A percentile compares a stretch with the other conserved stretches of the same genome.
Evolutionary conservation across 1,140 invertebrate genomes (phyloP).

Genomic region (Bombus turneri): DNA sequence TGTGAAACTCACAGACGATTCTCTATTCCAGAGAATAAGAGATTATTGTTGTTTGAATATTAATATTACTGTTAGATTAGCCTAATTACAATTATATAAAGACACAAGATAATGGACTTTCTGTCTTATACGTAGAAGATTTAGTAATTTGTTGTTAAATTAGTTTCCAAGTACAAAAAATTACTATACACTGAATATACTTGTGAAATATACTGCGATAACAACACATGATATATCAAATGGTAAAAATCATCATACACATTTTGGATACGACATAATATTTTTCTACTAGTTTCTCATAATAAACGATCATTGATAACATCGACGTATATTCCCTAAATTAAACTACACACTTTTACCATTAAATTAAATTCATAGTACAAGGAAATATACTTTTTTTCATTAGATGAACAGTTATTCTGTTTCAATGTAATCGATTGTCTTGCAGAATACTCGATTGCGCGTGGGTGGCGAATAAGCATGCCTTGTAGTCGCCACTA

Average conservation of each 20-base stretch:
- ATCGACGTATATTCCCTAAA: too few relatives aligned
- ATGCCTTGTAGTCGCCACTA: conserved; percentile 1
- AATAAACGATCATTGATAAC: neutral
- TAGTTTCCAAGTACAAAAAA: too few relatives aligned
- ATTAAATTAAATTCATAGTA: neutral
- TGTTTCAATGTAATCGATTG: neutral
- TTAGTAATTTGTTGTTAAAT: too few relatives aligned
- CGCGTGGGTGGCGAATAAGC: conserved; percentile 22
- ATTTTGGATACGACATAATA: too few relatives aligned
- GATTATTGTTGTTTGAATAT: neutral
- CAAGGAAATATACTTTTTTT: neutral
- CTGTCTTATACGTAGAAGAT: too few relatives aligned
- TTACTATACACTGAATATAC: too few relatives aligned
- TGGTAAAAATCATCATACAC: too few relatives aligned
- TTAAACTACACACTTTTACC: neutral
- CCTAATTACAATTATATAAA: neutral
- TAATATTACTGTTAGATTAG: neutral
- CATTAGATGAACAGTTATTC: neutral
- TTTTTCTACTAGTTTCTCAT: neutral
- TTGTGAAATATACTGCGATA: too few relatives aligned
- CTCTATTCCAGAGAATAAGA: neutral
- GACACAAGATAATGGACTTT: neutral
- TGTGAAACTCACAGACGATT: neutral
- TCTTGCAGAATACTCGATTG: conserved; percentile 18
- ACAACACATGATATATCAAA: too few relatives aligned